Evolutionary conservation across 2,113 vertebrate species (phyloP).

Genomic region (Arenaria interpres): DNA sequence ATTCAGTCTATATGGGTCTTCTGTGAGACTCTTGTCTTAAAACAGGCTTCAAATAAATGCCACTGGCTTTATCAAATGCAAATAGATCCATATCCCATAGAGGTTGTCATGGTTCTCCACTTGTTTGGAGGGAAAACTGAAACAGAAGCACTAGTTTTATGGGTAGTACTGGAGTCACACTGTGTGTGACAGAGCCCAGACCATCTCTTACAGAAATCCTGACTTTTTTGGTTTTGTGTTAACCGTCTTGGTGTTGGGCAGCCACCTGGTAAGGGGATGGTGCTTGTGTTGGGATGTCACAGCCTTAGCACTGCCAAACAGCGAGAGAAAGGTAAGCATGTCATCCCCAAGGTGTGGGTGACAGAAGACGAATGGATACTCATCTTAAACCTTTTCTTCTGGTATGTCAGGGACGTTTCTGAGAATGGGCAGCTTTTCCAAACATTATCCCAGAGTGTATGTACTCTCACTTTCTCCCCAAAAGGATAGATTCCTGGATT

Average conservation of each 20-base stretch:
- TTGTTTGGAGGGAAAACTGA: not conserved
- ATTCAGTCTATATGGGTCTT: not conserved
- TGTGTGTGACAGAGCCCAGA: not conserved
- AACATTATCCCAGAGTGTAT: fast-evolving
- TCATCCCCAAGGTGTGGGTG: not conserved
- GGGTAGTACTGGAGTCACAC: not conserved
- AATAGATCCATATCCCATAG: not conserved
- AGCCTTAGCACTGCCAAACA: not conserved
- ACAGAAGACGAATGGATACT: not conserved
- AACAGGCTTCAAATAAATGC: not conserved
- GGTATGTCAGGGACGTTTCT: not conserved
- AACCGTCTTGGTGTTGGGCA: not conserved
- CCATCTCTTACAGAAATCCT: not conserved
- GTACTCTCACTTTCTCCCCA: not conserved
- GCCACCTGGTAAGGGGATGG: not conserved
- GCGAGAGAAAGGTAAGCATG: not conserved
- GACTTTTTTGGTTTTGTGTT: not conserved
- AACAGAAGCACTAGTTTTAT: not conserved
- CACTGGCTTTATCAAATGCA: not conserved
- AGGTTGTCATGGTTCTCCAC: not conserved
- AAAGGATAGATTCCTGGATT: not conserved
- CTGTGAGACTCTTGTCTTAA: not conserved
- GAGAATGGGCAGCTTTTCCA: not conserved
- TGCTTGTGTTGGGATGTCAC: not conserved
- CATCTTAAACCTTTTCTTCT: not conserved